Conservation (phyloP, 2,888 invertebrate species). For the Lepidocyrtinus sp. region DNA sequence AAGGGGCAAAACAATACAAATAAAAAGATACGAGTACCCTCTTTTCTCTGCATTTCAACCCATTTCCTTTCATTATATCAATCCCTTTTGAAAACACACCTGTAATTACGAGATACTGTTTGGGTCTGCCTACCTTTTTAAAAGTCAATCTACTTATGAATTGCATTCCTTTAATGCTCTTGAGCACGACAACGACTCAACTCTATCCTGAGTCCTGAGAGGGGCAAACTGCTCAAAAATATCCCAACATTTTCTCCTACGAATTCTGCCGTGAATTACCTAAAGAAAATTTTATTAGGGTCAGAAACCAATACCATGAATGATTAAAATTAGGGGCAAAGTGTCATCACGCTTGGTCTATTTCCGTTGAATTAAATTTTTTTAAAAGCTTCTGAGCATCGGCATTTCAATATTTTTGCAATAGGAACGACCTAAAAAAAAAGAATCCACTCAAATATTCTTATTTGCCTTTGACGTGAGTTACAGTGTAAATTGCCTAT, state of each 20-base stretch:
- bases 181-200: neutral
- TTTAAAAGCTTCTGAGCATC: too few relatives aligned
- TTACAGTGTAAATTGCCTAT: too few relatives aligned
- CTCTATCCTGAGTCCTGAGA: neutral
- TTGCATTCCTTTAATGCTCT: neutral
- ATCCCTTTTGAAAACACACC: neutral
- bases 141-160: constrained; percentile 6
- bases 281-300: too few relatives aligned
- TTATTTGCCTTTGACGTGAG: too few relatives aligned
- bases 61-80: neutral
- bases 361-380: too few relatives aligned
- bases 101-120: neutral
- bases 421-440: too few relatives aligned
- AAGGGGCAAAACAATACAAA: constrained; percentile 7
- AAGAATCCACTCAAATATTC: too few relatives aligned
- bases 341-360: too few relatives aligned
- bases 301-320: too few relatives aligned
- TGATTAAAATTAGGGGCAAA: too few relatives aligned
- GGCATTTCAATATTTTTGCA: too few relatives aligned
- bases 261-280: neutral
- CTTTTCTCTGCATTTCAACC: neutral
- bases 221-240: neutral
- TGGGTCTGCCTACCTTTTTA: neutral
- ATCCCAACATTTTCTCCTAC: neutral
- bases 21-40: neutral